Conservation (phyloP, 1,140 invertebrate genomes). For the Dryas iulia region DNA sequence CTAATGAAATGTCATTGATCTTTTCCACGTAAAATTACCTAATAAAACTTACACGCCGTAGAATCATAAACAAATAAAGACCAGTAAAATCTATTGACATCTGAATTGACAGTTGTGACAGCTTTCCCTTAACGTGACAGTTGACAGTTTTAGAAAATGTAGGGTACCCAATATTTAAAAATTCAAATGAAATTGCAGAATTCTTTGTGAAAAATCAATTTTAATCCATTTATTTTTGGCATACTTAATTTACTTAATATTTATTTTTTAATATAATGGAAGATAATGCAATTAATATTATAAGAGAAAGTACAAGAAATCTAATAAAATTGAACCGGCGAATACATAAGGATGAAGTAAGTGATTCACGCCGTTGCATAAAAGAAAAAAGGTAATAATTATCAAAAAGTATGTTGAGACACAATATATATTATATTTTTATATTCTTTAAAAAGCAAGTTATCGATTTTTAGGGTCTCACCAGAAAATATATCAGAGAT, state of each 20-base stretch:
- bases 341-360: constrained; percentile 43
- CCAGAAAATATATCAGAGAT: constrained; percentile 41
- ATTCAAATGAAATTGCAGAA: background rate
- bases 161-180: background rate
- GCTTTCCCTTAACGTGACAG: too few relatives aligned
- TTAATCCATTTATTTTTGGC: background rate
- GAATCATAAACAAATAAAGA: background rate
- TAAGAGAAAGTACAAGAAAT: constrained; percentile 50
- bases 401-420: background rate
- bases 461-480: constrained; percentile 33
- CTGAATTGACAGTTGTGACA: background rate
- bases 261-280: constrained; percentile 33
- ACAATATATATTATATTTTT: background rate
- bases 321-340: constrained; percentile 44
- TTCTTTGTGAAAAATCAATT: background rate
- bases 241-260: background rate
- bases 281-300: constrained; percentile 42
- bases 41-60: too few relatives aligned
- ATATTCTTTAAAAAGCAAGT: background rate
- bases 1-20: too few relatives aligned
- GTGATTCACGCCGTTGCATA: constrained; percentile 41
- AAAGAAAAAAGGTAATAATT: constrained; percentile 33
- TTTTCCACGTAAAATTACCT: too few relatives aligned
- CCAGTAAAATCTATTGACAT: background rate
- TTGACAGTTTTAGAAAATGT: background rate